Percentiles rank a stretch among this genome's conserved stretches.
Conservation (phyloP, 2,113 vertebrate genomes). For the Odobenus rosmarus region DNA sequence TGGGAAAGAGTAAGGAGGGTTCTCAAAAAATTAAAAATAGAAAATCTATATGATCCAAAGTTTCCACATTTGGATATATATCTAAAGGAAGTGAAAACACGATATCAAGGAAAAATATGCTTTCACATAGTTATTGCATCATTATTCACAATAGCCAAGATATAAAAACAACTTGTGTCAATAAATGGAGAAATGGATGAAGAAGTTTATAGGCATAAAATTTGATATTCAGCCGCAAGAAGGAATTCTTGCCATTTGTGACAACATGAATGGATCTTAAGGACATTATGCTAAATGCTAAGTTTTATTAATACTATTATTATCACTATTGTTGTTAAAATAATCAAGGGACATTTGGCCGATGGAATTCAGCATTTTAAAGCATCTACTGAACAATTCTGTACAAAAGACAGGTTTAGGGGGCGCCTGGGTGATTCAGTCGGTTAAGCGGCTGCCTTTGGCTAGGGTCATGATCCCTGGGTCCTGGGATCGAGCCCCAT, state of each 20-base stretch:
- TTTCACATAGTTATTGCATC: not conserved
- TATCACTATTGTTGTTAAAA: not conserved
- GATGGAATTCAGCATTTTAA: not conserved
- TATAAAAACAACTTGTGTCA: not conserved
- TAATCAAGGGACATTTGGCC: not conserved
- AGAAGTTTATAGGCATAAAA: not conserved
- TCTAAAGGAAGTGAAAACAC: not conserved
- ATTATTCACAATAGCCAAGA: not conserved
- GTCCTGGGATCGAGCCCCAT: too few relatives aligned
- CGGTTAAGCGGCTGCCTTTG: too few relatives aligned
- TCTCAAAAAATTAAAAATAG: not conserved
- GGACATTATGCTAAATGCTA: not conserved
- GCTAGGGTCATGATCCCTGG: too few relatives aligned
- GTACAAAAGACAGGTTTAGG: not conserved
- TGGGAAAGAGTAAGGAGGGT: not conserved
- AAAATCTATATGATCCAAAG: not conserved
- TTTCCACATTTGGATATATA: not conserved
- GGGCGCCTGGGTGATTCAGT: too few relatives aligned
- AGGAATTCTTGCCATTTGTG: not conserved
- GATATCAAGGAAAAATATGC: not conserved
- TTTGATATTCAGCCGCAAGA: not conserved
- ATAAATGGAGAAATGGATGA: not conserved
- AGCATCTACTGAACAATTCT: not conserved
- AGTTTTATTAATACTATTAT: not conserved
- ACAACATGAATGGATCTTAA: not conserved